Evolutionary conservation across 2,113 vertebrate genomes (phyloP).

Genomic region (Caranx melampygus): DNA sequence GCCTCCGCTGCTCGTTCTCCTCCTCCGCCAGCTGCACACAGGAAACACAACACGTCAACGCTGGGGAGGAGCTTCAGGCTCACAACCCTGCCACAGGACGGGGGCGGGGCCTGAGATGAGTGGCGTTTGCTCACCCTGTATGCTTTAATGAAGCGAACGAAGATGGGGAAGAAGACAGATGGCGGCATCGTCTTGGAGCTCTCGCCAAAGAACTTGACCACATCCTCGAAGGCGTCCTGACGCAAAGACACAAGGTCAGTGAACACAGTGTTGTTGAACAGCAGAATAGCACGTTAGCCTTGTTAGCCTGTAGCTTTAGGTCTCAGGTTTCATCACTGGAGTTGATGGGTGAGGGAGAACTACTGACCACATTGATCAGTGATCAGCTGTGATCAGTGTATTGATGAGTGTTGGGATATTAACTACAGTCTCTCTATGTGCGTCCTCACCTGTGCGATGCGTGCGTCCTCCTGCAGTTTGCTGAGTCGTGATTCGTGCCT

Average conservation of each 20-base stretch:
- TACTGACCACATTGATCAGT: no score
- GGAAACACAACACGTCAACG: background rate
- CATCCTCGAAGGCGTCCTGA: slow-evolving; percentile 96
- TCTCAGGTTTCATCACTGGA: no score
- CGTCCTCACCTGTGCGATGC: slow-evolving; percentile 91
- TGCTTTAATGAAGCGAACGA: slow-evolving; percentile 97
- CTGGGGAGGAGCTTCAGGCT: background rate
- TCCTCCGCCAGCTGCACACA: slow-evolving; percentile 90
- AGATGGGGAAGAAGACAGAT: slow-evolving; percentile 96
- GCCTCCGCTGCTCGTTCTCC: slow-evolving; percentile 93
- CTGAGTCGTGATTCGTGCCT: slow-evolving; percentile 90
- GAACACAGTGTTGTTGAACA: no score
- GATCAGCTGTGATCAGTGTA: no score
- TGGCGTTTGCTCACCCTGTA: slow-evolving; percentile 87
- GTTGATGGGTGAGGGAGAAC: no score
- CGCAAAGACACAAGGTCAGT: background rate
- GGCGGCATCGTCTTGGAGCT: slow-evolving; percentile 96
- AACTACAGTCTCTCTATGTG: background rate
- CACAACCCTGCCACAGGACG: no score
- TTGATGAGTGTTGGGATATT: no score
- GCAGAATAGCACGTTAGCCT: no score
- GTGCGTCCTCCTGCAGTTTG: slow-evolving; percentile 95
- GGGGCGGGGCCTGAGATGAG: background rate
- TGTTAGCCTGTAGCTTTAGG: no score
- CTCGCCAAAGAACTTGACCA: slow-evolving; percentile 96